phyloP scores from a whole-genome alignment of 1,140 invertebrate genomes.

The Zaprionus camerounensis region DNA sequence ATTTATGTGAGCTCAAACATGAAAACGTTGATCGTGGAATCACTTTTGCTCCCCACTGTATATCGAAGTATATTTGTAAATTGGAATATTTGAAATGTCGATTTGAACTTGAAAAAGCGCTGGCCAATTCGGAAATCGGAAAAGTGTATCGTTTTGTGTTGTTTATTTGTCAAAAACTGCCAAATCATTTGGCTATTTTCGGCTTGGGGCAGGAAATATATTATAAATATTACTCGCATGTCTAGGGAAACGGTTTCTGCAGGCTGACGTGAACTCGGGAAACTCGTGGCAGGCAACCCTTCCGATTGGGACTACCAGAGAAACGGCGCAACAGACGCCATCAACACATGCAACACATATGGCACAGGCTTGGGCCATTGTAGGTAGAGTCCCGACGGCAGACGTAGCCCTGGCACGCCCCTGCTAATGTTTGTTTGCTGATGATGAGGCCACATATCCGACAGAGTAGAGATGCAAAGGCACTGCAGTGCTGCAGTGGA shows the following conservation, averaged over 20 bases:
- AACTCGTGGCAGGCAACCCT: conserved; percentile 32
- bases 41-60: too few species aligned
- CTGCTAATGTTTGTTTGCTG: conserved; percentile 35
- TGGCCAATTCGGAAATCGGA: not conserved
- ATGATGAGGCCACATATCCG: conserved; percentile 67
- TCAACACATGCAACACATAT: conserved; percentile 70
- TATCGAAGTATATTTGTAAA: not conserved
- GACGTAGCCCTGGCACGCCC: conserved; percentile 27
- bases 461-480: conserved; percentile 5
- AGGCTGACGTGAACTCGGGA: conserved; percentile 22
- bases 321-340: conserved; percentile 20
- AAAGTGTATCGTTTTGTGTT: not conserved
- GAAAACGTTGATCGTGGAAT: too few species aligned
- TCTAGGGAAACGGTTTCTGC: conserved; percentile 2
- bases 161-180: conserved; percentile 44
- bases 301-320: not conserved
- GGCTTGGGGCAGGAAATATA: conserved; percentile 39
- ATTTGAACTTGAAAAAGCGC: conserved; percentile 8
- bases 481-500: not conserved
- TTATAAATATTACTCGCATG: conserved; percentile 19
- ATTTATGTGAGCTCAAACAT: too few species aligned
- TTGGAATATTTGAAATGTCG: not conserved
- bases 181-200: conserved; percentile 54
- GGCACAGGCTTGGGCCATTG: conserved; percentile 42
- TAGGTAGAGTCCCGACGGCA: conserved; percentile 51